phyloP scores from a whole-genome alignment of 2,113 vertebrate species.

The Strix uralensis region DNA sequence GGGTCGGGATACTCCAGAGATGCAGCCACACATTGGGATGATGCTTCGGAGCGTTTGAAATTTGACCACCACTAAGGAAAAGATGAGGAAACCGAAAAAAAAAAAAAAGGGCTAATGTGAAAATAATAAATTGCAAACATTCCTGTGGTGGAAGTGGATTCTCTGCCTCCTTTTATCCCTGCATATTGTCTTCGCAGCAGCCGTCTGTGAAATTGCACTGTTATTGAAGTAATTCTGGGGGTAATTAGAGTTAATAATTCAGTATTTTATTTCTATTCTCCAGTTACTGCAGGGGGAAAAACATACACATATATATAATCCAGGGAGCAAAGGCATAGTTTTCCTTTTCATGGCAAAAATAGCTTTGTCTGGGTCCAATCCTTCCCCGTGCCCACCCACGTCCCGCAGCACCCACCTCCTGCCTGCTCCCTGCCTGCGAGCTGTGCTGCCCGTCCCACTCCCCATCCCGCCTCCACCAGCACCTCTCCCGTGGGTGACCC shows the following conservation, averaged over 20 bases:
- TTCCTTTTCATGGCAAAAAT: constrained; percentile 40
- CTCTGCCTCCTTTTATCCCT: constrained; percentile 69
- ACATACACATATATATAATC: constrained; percentile 38
- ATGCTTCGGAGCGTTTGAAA: not conserved
- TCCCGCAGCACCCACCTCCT: not conserved
- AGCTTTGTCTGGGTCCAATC: not conserved
- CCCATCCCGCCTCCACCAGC: not conserved
- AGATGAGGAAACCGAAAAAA: not conserved
- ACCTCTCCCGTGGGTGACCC: accelerated
- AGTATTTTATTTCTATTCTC: constrained; percentile 75
- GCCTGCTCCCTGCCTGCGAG: not conserved
- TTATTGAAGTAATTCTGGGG: constrained; percentile 77
- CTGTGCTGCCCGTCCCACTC: not conserved
- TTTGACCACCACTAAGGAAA: not conserved
- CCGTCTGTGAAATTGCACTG: constrained; percentile 73
- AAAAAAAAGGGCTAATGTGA: constrained; percentile 51
- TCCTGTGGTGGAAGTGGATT: constrained; percentile 72
- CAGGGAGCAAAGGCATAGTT: constrained; percentile 12
- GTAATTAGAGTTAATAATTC: constrained; percentile 77
- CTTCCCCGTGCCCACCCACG: not conserved
- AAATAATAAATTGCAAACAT: constrained; percentile 72
- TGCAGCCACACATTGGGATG: not conserved
- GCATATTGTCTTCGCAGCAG: constrained; percentile 72
- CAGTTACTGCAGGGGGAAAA: constrained; percentile 66
- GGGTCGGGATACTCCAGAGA: not conserved